Conservation (phyloP, 2,113 vertebrate genomes). For the Salminus brasiliensis region DNA sequence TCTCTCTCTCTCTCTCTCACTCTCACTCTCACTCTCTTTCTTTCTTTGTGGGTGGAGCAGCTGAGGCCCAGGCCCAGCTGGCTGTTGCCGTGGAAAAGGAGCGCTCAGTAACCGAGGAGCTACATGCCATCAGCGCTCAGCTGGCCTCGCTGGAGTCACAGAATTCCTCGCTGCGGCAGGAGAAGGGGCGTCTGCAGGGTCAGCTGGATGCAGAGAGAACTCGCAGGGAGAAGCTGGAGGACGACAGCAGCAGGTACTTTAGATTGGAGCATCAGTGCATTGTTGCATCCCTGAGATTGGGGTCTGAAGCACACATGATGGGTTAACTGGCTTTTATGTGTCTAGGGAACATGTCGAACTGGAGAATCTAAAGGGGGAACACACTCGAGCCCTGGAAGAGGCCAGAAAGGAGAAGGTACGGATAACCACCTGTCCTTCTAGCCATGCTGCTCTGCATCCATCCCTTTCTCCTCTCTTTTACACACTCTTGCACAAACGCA, state of each 20-base stretch:
- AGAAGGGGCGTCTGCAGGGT: slow-evolving; percentile 85
- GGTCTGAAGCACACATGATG: too few relatives aligned
- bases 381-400: slow-evolving; percentile 86
- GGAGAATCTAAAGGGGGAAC: slow-evolving; percentile 88
- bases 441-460: neutral
- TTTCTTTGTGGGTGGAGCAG: slow-evolving; percentile 64
- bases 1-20: neutral
- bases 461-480: too few relatives aligned
- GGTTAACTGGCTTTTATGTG: too few relatives aligned
- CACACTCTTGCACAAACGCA: neutral
- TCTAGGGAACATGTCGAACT: slow-evolving; percentile 88
- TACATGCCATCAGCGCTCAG: slow-evolving; percentile 84
- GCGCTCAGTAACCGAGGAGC: slow-evolving; percentile 88
- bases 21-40: neutral
- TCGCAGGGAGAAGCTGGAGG: slow-evolving; percentile 86
- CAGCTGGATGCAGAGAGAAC: slow-evolving; percentile 87
- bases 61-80: slow-evolving; percentile 88
- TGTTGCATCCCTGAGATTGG: too few relatives aligned
- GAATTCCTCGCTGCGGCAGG: slow-evolving; percentile 89
- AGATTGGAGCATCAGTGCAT: too few relatives aligned
- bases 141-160: slow-evolving; percentile 90
- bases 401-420: slow-evolving; percentile 93
- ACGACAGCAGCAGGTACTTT: slow-evolving; percentile 91
- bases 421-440: neutral
- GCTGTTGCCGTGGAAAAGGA: slow-evolving; percentile 92